These are phyloP conservation scores for Spondyliosoma cantharus DNA, from an alignment of 2,797 vertebrate genomes.

Conservation along the genomic window DNA sequence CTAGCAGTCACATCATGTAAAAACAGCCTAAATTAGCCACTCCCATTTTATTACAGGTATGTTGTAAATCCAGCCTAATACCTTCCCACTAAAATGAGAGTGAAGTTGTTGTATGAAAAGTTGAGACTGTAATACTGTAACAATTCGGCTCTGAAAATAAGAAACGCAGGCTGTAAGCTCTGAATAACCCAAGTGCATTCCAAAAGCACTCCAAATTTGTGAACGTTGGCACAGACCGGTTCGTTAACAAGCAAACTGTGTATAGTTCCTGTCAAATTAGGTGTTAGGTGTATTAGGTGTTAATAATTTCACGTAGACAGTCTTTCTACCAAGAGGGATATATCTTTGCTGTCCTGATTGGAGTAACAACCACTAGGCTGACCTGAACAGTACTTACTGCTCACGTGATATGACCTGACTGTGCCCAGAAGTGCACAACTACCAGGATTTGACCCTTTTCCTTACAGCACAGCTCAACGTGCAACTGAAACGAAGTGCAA, in stretches of 20 bases:
- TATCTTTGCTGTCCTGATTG: not conserved
- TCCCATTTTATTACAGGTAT: not conserved
- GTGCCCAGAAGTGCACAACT: too few relatives aligned
- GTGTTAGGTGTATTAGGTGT: too few relatives aligned
- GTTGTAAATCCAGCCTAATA: too few relatives aligned
- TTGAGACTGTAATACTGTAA: too few relatives aligned
- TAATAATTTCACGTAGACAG: not conserved
- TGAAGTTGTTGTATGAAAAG: too few relatives aligned
- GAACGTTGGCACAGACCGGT: not conserved
- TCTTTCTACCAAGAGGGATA: not conserved
- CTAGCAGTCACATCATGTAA: not conserved
- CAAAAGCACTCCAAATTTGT: too few relatives aligned
- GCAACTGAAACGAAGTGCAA: conserved; percentile 16
- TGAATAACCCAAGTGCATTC: too few relatives aligned
- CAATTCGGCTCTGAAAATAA: too few relatives aligned
- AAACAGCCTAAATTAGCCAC: not conserved
- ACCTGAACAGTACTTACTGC: not conserved
- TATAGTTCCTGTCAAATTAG: not conserved
- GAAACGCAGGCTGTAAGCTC: too few relatives aligned
- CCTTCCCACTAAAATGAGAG: too few relatives aligned
- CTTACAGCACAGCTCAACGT: not conserved
- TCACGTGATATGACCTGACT: not conserved
- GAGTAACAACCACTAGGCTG: not conserved
- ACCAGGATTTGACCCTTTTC: not conserved
- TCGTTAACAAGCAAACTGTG: not conserved